Evolutionary conservation across 2,888 invertebrate genomes (phyloP).

Genomic region (Bembecia ichneumoniformis): DNA sequence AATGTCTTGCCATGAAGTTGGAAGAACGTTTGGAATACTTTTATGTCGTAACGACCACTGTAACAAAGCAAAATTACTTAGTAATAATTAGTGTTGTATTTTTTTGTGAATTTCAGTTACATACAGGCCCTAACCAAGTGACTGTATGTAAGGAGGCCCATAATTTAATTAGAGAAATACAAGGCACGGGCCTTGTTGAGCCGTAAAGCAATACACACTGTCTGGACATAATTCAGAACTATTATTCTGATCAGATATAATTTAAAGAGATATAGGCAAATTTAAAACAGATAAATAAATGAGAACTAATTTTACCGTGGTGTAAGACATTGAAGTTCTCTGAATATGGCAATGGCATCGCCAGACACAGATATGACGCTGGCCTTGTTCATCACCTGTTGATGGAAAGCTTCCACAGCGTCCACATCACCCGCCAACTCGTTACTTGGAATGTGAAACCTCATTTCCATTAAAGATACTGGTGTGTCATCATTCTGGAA

Average conservation of each 20-base stretch:
- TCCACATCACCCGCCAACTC: slow-evolving; percentile 90
- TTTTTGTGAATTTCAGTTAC: too few species aligned
- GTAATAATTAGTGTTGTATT: too few species aligned
- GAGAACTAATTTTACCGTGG: slow-evolving; percentile 78
- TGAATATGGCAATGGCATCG: slow-evolving; percentile 96
- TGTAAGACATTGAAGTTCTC: slow-evolving; percentile 97
- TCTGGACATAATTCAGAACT: too few species aligned
- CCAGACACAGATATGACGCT: slow-evolving; percentile 98
- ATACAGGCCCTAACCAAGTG: too few species aligned
- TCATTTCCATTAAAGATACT: slow-evolving; percentile 96
- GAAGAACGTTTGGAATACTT: slow-evolving; percentile 83
- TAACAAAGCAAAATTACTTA: slow-evolving; percentile 45
- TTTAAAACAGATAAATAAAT: too few species aligned
- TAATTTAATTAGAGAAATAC: too few species aligned
- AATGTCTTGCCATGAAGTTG: slow-evolving; percentile 95
- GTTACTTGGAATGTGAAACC: slow-evolving; percentile 96
- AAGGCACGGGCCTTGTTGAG: too few species aligned
- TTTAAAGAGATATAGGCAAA: too few species aligned
- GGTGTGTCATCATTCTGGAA: slow-evolving; percentile 97
- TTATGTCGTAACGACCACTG: slow-evolving; percentile 97
- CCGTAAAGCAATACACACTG: too few species aligned
- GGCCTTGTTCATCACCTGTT: slow-evolving; percentile 96
- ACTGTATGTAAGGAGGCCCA: too few species aligned
- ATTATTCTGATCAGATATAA: too few species aligned
- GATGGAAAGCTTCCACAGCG: slow-evolving; percentile 96